phyloP scores from a whole-genome alignment of 2,113 vertebrate species.

The Thryonomys swinderianus region DNA sequence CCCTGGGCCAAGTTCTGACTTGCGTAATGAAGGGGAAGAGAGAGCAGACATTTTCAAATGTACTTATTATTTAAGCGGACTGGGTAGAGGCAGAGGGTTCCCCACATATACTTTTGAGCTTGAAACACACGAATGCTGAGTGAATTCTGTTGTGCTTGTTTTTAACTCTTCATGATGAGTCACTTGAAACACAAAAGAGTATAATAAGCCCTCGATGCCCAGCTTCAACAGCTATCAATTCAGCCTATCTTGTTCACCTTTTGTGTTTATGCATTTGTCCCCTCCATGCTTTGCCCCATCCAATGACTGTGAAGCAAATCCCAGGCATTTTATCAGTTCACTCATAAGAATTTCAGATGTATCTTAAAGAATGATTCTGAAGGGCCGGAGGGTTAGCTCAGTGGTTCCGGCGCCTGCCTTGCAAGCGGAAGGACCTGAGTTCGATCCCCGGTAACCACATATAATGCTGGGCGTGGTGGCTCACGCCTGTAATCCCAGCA shows the following conservation, averaged over 20 bases:
- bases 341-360: neutral
- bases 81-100: constrained; percentile 26
- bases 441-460: too few relatives aligned
- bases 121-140: constrained; percentile 6
- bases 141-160: neutral
- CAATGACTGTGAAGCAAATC: neutral
- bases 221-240: neutral
- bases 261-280: neutral
- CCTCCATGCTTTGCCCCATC: neutral
- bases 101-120: neutral
- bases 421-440: too few relatives aligned
- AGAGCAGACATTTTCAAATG: neutral
- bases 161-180: constrained; percentile 39
- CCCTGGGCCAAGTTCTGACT: neutral
- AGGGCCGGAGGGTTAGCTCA: too few relatives aligned
- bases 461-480: too few relatives aligned
- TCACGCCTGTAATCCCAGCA: too few relatives aligned
- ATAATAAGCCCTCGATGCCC: neutral
- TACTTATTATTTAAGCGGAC: neutral
- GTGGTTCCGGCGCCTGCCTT: too few relatives aligned
- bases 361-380: too few relatives aligned
- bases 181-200: constrained; percentile 39
- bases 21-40: neutral
- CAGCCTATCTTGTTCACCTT: neutral
- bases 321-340: neutral